A percentile compares a stretch with the other conserved stretches of the same genome.
Conservation (phyloP, 2,113 vertebrate genomes). For the pig (Sus scrofa) region T2T-Sscrofa CM000814.6:23868001-23868500, state of each 20-base stretch:
- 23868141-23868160: background rate
- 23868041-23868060: background rate
- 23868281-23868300: too few relatives aligned
- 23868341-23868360: too few relatives aligned
- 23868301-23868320: too few relatives aligned
- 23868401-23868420: background rate
- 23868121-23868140: background rate
- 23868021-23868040: background rate
- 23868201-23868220: background rate
- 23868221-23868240: background rate
- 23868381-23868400: background rate
- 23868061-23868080: background rate
- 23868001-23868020: background rate
- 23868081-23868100: background rate
- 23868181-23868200: too few relatives aligned
- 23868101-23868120: background rate
- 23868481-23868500: background rate
- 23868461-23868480: too few relatives aligned
- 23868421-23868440: too few relatives aligned
- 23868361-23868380: background rate
- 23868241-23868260: background rate
- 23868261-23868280: background rate
- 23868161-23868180: too few relatives aligned
- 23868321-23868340: too few relatives aligned
- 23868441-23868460: background rate